Evolutionary conservation across 1,140 invertebrate species (phyloP).

Genomic region (Papilio xuthus): DNA sequence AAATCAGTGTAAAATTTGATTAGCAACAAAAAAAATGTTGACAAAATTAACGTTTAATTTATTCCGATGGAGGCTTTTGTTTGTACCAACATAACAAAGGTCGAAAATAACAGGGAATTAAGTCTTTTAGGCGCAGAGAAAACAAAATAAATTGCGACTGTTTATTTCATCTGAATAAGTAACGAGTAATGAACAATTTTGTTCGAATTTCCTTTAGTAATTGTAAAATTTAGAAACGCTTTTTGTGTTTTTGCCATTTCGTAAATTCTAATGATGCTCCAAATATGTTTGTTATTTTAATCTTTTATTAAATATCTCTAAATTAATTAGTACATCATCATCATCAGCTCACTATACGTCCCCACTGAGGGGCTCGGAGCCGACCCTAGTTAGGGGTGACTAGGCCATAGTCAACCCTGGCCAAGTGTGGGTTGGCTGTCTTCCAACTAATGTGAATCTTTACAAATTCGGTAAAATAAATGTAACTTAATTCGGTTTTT

Average conservation of each 20-base stretch:
- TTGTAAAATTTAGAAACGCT: constrained; percentile 12
- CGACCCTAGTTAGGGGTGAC: too few species aligned
- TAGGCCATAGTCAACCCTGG: too few species aligned
- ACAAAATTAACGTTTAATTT: constrained; percentile 5
- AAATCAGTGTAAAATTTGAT: constrained; percentile 9
- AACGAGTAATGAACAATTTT: constrained; percentile 15
- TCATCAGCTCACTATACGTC: too few species aligned
- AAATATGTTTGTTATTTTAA: too few species aligned
- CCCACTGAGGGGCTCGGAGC: too few species aligned
- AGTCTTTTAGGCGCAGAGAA: constrained; percentile 16
- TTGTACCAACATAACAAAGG: constrained; percentile 15
- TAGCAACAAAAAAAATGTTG: not conserved
- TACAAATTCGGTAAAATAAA: too few species aligned
- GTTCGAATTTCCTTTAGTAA: constrained; percentile 11
- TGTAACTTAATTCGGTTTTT: too few species aligned
- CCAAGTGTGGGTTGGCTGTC: too few species aligned
- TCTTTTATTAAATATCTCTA: too few species aligned
- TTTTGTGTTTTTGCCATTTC: not conserved
- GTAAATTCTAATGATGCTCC: not conserved
- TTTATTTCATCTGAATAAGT: constrained; percentile 15
- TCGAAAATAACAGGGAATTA: constrained; percentile 10
- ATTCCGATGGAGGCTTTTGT: constrained; percentile 19
- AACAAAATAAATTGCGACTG: constrained; percentile 22
- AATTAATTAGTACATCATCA: too few species aligned
- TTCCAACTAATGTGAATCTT: too few species aligned